phyloP scores from a whole-genome alignment of 2,888 invertebrate species.

The Lordiphosa fenestrarum region DNA sequence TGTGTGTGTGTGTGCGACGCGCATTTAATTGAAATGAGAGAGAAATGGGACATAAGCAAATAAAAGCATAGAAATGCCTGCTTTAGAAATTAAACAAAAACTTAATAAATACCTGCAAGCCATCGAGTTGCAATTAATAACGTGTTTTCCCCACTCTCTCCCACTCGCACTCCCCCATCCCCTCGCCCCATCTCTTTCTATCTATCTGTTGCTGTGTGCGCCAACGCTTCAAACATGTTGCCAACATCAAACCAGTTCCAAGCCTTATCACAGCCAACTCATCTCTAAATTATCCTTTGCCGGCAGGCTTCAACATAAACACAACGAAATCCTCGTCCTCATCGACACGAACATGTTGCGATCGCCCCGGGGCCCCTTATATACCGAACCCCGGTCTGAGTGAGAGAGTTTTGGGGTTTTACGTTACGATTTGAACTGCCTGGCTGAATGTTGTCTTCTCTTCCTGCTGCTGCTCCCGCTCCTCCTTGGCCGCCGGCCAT shows the following conservation, averaged over 20 bases:
- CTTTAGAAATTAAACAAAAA: conserved; percentile 73
- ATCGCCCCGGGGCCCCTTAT: conserved; percentile 20
- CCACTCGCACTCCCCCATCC: conserved; percentile 1
- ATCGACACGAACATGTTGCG: conserved; percentile 60
- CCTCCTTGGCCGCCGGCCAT: conserved; percentile 70
- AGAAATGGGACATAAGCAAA: conserved; percentile 40
- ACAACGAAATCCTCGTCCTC: conserved; percentile 47
- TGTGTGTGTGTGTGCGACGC: conserved; percentile 21
- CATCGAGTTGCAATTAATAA: conserved; percentile 70
- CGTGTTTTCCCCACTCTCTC: conserved; percentile 32
- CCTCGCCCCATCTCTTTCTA: conserved; percentile 5
- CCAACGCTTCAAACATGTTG: conserved; percentile 62
- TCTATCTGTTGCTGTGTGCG: conserved; percentile 43
- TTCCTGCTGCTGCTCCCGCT: conserved; percentile 29
- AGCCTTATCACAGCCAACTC: conserved; percentile 61
- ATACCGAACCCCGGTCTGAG: conserved; percentile 28
- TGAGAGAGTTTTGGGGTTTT: conserved; percentile 13
- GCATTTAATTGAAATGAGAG: conserved; percentile 45
- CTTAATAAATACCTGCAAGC: conserved; percentile 68
- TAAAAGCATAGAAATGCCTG: conserved; percentile 32
- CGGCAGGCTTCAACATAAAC: conserved; percentile 63
- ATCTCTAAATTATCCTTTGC: conserved; percentile 55
- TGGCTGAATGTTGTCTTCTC: conserved; percentile 31
- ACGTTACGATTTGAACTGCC: conserved; percentile 33
- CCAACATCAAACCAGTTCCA: conserved; percentile 66